Conservation (phyloP, 2,797 vertebrate genomes). For the Diplodus puntazzo region DNA sequence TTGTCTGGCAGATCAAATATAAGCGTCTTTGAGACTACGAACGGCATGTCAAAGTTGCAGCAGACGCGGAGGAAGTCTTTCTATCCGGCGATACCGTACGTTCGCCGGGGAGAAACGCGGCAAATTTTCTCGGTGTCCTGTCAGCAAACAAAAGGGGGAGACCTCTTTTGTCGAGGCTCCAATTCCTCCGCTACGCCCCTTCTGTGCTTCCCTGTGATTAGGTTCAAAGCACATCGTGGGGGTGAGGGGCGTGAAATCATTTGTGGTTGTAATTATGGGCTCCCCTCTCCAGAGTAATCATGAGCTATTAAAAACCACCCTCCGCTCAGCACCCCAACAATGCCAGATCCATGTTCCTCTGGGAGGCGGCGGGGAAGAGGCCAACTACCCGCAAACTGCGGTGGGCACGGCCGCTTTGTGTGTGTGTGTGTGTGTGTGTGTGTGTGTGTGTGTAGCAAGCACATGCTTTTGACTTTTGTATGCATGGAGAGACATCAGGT, state of each 20-base stretch:
- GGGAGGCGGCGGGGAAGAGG: slow-evolving; percentile 68
- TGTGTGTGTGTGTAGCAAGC: background rate
- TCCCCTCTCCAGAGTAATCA: slow-evolving; percentile 85
- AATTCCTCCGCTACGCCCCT: slow-evolving; percentile 59
- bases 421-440: slow-evolving; percentile 7
- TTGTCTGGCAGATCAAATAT: slow-evolving; percentile 13
- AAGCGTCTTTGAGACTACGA: background rate
- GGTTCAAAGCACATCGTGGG: slow-evolving; percentile 71
- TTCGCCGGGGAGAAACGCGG: background rate
- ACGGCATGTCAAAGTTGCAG: background rate
- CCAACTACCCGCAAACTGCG: slow-evolving; percentile 63
- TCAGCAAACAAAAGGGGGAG: slow-evolving; percentile 71
- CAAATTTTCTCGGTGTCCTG: slow-evolving; percentile 62
- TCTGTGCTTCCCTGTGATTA: slow-evolving; percentile 75
- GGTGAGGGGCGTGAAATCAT: slow-evolving; percentile 81
- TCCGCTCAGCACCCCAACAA: slow-evolving; percentile 70
- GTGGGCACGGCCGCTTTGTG: slow-evolving; percentile 9
- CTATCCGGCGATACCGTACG: background rate
- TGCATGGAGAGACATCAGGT: background rate
- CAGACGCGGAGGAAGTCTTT: background rate
- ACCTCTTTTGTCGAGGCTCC: slow-evolving; percentile 64
- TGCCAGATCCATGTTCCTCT: slow-evolving; percentile 68
- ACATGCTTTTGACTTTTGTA: background rate
- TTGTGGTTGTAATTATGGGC: slow-evolving; percentile 81
- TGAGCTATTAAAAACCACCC: slow-evolving; percentile 81